A percentile compares a stretch with the other conserved stretches of the same genome.
Evolutionary conservation across 2,113 vertebrate genomes (phyloP).

Genomic region (Maylandia zebra): DNA sequence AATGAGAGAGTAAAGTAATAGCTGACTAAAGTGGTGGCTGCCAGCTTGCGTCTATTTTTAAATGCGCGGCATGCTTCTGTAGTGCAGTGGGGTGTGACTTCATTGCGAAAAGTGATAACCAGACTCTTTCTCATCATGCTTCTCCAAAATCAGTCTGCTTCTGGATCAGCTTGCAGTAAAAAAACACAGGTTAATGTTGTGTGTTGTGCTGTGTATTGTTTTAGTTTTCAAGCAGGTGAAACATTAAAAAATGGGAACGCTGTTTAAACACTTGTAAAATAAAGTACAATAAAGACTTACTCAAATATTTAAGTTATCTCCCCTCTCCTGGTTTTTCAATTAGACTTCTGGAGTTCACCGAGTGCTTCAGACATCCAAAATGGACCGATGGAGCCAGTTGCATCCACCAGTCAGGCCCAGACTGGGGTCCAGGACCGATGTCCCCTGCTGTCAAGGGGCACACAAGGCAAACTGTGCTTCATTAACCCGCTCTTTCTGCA

Average conservation of each 20-base stretch:
- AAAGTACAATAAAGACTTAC: not conserved
- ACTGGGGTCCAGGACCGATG: not conserved
- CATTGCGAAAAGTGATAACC: conserved; percentile 9
- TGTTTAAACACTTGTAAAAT: not conserved
- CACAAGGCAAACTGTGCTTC: conserved; percentile 75
- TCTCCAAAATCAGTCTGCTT: not conserved
- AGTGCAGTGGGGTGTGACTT: conserved; percentile 23
- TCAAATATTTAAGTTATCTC: not conserved
- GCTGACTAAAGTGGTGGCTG: not conserved
- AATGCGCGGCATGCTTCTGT: not conserved
- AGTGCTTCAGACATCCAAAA: conserved; percentile 57
- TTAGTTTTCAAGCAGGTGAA: not conserved
- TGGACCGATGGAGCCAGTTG: conserved; percentile 34
- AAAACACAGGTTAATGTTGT: not conserved
- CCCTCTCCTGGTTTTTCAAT: not conserved
- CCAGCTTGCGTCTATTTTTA: conserved; percentile 33
- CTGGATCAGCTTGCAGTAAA: not conserved
- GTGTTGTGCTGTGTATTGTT: not conserved
- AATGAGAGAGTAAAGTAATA: not conserved
- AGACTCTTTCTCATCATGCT: not conserved
- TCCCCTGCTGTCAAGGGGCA: conserved; percentile 19
- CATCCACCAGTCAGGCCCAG: conserved; percentile 36
- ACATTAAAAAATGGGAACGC: not conserved
- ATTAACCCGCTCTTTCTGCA: conserved; percentile 82
- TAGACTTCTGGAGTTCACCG: conserved; percentile 85